Evolutionary conservation across 2,888 invertebrate genomes (phyloP).

Genomic region (Parapristionchus giblindavisi): DNA sequence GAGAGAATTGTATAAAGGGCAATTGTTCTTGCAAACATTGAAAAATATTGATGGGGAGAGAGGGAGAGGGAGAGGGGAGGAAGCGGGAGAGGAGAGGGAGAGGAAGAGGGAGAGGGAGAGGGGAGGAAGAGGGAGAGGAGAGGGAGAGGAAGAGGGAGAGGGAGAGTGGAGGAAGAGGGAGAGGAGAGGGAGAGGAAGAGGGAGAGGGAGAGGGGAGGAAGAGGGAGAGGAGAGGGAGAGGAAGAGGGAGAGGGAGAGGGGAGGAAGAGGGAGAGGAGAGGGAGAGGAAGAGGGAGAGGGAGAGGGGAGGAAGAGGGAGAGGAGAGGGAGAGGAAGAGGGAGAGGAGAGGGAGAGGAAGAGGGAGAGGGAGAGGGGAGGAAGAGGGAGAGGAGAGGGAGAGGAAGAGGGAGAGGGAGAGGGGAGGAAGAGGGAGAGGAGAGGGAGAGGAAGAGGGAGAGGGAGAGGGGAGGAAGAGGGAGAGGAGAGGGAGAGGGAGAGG

Average conservation of each 20-base stretch:
- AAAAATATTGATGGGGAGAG: too few relatives aligned
- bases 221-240: neutral
- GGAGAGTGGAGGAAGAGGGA: neutral
- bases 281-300: slow-evolving; percentile 14
- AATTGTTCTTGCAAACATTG: too few relatives aligned
- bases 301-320: slow-evolving; percentile 20
- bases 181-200: neutral
- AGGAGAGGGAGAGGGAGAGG: too few relatives aligned
- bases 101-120: slow-evolving; percentile 22
- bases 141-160: slow-evolving; percentile 7
- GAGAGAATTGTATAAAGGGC: too few relatives aligned
- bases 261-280: neutral
- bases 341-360: neutral
- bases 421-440: neutral
- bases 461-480: too few relatives aligned
- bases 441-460: neutral
- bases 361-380: slow-evolving; percentile 4
- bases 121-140: neutral
- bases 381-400: slow-evolving; percentile 2
- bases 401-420: slow-evolving; percentile 1
- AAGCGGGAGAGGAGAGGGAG: neutral
- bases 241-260: neutral
- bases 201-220: slow-evolving; percentile 6
- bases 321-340: neutral
- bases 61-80: neutral